Evolutionary conservation across 2,797 vertebrate genomes (phyloP), one percentile per base, ranked within the genome.

Genomic region (Coilia nasus): DNA sequence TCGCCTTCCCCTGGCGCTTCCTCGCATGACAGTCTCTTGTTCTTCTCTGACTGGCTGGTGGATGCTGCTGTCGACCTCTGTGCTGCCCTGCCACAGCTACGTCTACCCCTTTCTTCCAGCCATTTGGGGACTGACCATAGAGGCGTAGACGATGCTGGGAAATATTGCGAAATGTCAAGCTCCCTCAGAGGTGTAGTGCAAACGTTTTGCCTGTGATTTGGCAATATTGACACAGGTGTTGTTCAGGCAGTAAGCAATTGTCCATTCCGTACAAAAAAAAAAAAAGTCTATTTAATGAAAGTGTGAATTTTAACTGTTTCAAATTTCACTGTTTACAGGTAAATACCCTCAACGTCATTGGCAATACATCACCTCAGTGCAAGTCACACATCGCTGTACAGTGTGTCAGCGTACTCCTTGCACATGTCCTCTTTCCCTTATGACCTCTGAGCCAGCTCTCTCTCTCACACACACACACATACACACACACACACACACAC

Each of bases 1-100:
- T 41, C 31, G 19, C 54, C 59, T 60, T 82, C 89, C 88, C 64
- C 31, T 21, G 47, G 82, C 85, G 84, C 83, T 86, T 60, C 85
- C 47, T 62, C 31, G 71, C 85, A 90, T 90, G 92, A 92, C 91
- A 92, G 85, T 83, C n/a, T 90, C 89, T 88, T 90, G 89, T 90
- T 87, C 88, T 87, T 85, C 87, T 88, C 88, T 83, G 90, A 88
- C 85, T 87, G 10, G 57, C 59, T 87, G 10, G 57, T 56, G 81
- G 84, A 64, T 83, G 17, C 85, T 88, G 85, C 67, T 86, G 88
- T 83, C 91, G 89, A 91, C 90, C 86, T 88, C 87, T 10, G 82
- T 15, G 67, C 31, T 14, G 31, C 35, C 67, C 31, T 14, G 31
- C 35, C 67, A 41, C 17, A 6, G 67, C 5, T 31, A 10, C 6